phyloP scores from a whole-genome alignment of 53 echinoderm and acorn worm species.

The Patiria pectinifera region DNA sequence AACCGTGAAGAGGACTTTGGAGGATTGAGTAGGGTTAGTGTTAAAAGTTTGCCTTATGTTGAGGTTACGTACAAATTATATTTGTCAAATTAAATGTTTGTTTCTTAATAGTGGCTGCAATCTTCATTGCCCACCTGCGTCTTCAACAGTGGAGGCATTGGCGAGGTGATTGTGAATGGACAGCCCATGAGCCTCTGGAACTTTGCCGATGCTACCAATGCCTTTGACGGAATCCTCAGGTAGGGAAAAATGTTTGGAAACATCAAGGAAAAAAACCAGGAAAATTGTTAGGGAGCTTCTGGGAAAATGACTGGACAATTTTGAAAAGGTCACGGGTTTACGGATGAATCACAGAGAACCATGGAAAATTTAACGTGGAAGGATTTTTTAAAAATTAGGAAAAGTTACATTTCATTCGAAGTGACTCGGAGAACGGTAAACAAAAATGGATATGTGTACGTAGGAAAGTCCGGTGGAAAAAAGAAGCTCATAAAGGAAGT shows the following conservation, averaged over 20 bases:
- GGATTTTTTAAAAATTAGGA: too few species aligned
- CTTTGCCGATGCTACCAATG: conserved; percentile 73
- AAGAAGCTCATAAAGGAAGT: too few species aligned
- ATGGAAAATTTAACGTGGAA: neutral
- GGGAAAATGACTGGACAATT: too few species aligned
- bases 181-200: conserved; percentile 89
- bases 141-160: conserved; percentile 80
- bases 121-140: conserved; percentile 26
- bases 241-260: neutral
- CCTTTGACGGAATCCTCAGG: conserved; percentile 78
- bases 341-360: neutral
- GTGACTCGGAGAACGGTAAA: too few species aligned
- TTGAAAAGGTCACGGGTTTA: neutral
- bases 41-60: too few species aligned
- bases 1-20: too few species aligned
- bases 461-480: too few species aligned
- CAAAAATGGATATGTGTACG: too few species aligned
- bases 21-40: too few species aligned
- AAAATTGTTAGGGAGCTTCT: too few species aligned
- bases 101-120: conserved; percentile 50
- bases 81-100: neutral
- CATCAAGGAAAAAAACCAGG: neutral
- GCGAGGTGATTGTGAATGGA: conserved; percentile 72
- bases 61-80: too few species aligned
- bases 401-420: too few species aligned